phyloP scores from a whole-genome alignment of 1,140 invertebrate species.

The Drosophila grimshawi region DNA sequence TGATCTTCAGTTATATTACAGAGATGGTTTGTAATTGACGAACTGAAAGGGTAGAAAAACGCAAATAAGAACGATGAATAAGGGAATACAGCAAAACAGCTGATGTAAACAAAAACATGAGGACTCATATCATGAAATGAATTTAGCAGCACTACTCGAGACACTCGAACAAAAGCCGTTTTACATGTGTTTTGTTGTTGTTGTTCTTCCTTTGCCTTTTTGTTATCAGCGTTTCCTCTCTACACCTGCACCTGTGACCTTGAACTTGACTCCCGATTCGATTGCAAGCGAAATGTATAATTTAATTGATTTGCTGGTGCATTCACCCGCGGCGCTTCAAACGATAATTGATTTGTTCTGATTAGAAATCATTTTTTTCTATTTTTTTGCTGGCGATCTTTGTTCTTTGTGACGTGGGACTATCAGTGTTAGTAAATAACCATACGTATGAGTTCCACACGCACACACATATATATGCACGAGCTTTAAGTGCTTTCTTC shows the following conservation, averaged over 20 bases:
- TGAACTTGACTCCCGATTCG: slow-evolving; percentile 54
- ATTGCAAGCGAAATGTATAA: slow-evolving; percentile 35
- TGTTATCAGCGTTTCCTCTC: background rate
- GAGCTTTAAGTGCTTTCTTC: slow-evolving; percentile 43
- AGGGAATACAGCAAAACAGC: slow-evolving; percentile 17
- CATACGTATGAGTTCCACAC: too few relatives aligned
- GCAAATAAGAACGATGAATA: slow-evolving; percentile 14
- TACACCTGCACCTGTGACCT: slow-evolving; percentile 36
- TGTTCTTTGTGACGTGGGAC: slow-evolving; percentile 62
- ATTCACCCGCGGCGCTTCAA: slow-evolving; percentile 50
- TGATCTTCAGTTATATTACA: too few relatives aligned
- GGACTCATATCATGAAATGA: slow-evolving; percentile 27
- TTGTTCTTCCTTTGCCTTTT: background rate
- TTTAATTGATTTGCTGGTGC: slow-evolving; percentile 38
- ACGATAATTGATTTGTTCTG: slow-evolving; percentile 69
- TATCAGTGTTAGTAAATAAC: slow-evolving; percentile 34
- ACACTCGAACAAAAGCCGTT: slow-evolving; percentile 1
- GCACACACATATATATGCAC: background rate
- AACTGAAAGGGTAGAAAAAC: background rate
- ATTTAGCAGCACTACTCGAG: slow-evolving; percentile 14
- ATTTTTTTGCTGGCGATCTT: slow-evolving; percentile 31
- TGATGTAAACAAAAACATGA: slow-evolving; percentile 34
- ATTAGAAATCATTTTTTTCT: slow-evolving; percentile 58
- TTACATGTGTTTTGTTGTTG: slow-evolving; percentile 28
- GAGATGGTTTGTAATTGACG: too few relatives aligned